Evolutionary conservation across 1,140 invertebrate genomes (phyloP).

Genomic region (Plectrocnemia conspersa): DNA sequence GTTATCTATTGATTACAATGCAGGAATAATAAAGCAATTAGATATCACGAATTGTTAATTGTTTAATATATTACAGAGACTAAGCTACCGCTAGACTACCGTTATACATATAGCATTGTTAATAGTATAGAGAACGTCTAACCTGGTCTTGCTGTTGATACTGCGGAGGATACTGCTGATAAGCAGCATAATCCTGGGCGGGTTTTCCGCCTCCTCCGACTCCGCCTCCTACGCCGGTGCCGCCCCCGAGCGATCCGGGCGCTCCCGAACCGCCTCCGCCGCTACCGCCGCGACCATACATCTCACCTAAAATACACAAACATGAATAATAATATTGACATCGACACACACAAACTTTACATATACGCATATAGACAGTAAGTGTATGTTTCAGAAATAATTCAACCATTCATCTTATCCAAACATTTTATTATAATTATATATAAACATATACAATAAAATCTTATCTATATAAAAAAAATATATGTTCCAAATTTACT

Average conservation of each 20-base stretch:
- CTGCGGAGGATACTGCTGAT: slow-evolving; percentile 49
- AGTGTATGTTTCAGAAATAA: too few species aligned
- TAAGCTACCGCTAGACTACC: neutral
- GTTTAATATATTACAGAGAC: slow-evolving; percentile 1
- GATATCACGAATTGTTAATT: neutral
- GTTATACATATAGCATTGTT: too few species aligned
- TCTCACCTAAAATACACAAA: slow-evolving; percentile 24
- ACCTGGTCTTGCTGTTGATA: slow-evolving; percentile 51
- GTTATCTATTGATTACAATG: slow-evolving; percentile 26
- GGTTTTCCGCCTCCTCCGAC: slow-evolving; percentile 33
- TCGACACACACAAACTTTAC: too few species aligned
- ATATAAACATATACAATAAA: too few species aligned
- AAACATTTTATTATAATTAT: too few species aligned
- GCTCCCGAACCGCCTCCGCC: slow-evolving; percentile 38
- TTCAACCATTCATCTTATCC: too few species aligned
- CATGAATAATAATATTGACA: too few species aligned
- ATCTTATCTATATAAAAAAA: too few species aligned
- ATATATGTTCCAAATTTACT: too few species aligned
- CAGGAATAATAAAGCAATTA: slow-evolving; percentile 17
- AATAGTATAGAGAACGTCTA: too few species aligned
- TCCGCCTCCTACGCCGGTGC: slow-evolving; percentile 40
- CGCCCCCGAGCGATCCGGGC: slow-evolving; percentile 48
- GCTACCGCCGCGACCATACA: slow-evolving; percentile 31
- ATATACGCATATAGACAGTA: too few species aligned
- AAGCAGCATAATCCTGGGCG: slow-evolving; percentile 47